phyloP scores from a whole-genome alignment of 2,113 vertebrate species.

The Gadus macrocephalus region DNA sequence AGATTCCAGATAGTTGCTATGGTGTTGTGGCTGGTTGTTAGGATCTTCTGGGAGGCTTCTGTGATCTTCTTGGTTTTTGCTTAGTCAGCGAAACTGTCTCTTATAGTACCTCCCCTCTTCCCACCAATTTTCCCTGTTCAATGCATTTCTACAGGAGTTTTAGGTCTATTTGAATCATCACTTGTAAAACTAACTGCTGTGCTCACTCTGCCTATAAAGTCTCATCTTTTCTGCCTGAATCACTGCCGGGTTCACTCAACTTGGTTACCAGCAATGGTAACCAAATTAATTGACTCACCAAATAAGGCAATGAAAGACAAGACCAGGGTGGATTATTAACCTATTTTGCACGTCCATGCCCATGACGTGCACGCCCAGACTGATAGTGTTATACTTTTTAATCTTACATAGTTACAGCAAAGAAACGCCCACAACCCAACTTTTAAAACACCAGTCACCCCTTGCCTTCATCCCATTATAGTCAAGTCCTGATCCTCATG shows the following conservation, averaged over 20 bases:
- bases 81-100: too few relatives aligned
- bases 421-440: constrained; percentile 10
- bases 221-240: constrained; percentile 52
- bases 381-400: background rate
- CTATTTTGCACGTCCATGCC: background rate
- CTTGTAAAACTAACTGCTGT: constrained; percentile 26
- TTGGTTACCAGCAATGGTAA: constrained; percentile 44
- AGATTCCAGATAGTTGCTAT: too few relatives aligned
- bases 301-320: constrained; percentile 31
- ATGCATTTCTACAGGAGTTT: too few relatives aligned
- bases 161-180: constrained; percentile 47
- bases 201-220: constrained; percentile 42
- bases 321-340: background rate
- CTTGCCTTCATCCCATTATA: constrained; percentile 40
- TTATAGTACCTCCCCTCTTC: too few relatives aligned
- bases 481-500: constrained; percentile 20
- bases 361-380: background rate
- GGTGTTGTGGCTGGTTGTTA: too few relatives aligned
- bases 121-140: too few relatives aligned
- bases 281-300: constrained; percentile 26
- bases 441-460: constrained; percentile 30
- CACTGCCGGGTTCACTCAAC: constrained; percentile 50
- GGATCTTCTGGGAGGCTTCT: too few relatives aligned
- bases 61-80: too few relatives aligned
- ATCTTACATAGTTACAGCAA: background rate